Conservation (phyloP, 2,113 vertebrate genomes). For the Typhlomys cinereus region DNA sequence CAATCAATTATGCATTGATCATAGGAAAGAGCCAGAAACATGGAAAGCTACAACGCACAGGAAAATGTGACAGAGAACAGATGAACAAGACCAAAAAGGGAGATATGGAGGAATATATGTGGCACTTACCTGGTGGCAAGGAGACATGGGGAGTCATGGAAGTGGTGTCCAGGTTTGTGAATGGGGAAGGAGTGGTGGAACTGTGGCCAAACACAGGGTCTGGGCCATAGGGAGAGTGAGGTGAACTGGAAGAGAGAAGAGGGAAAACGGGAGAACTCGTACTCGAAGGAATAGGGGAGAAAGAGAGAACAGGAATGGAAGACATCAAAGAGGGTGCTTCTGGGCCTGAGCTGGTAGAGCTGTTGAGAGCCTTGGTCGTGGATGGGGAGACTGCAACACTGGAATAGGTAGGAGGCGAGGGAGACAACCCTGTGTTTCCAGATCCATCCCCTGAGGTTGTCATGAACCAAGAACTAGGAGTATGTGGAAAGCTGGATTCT, state of each 20-base stretch:
- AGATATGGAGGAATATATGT: fast-evolving
- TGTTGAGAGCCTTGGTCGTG: background rate
- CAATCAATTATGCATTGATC: fast-evolving
- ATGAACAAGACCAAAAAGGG: background rate
- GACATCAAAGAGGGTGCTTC: fast-evolving
- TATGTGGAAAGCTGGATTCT: background rate
- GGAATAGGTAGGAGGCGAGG: background rate
- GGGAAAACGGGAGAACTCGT: background rate
- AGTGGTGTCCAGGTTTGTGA: no score
- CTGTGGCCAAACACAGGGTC: no score
- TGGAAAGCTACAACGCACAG: background rate
- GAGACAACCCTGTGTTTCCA: fast-evolving
- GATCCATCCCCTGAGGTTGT: background rate
- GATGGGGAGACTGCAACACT: fast-evolving
- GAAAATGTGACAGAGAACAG: background rate
- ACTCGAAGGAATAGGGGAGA: background rate
- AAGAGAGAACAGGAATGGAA: background rate
- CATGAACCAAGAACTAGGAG: fast-evolving
- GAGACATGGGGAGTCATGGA: background rate
- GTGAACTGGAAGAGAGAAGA: background rate
- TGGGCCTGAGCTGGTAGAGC: no score
- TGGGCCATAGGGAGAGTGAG: background rate
- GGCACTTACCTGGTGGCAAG: background rate
- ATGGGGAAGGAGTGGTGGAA: fast-evolving
- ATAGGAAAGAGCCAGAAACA: background rate